Base-by-base conservation (phyloP, 2,888 invertebrate species). In the Drosophila siamana region DNA sequence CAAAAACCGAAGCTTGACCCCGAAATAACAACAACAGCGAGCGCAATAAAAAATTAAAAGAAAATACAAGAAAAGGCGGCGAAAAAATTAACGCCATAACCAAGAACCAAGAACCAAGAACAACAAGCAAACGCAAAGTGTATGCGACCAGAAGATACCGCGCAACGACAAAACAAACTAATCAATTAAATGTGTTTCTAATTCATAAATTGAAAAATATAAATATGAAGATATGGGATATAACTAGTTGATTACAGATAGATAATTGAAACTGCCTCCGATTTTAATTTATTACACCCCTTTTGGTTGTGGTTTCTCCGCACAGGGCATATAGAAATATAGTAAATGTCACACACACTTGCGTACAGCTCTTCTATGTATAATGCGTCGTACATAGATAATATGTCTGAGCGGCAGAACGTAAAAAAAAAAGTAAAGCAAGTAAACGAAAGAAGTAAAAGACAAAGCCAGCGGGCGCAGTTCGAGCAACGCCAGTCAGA, bases 61-160 rank as follows among this genome's bases (percentile, higher is more conserved):
- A 66, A 81, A 66, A 60, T 63, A 67, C 48, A 78, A 62, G 36
- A 67, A 62, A 78, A 73, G 52, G 59, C 67, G 61, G 59, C 60
- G 44, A 63, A 61, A 83, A 79, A 87, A 81, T 83, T 86, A 83
- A 78, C 83, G 77, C 83, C 88, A 69, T 60, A 43, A 63, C 48
- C 30, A 44, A n/a, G n/a, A n/a, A n/a, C n/a, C n/a, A n/a, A n/a
- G n/a, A n/a, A n/a, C n/a, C n/a, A n/a, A n/a, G n/a, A n/a, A 54
- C 61, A 63, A 46, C 9, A 22, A 46, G n/a, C 38, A 36, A 26
- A 43, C 11, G 2, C 6, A 13, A 3, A 26, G 16, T 2, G 2
- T 19, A 13, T 26, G 9, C 16, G 44, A 55, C 61, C 36, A 1
- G 0, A 0, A 28, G 15, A 46, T 54, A 38, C 54, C 16, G 1